phyloP scores from a whole-genome alignment of 2,113 vertebrate species.

The Alexandromys fortis region DNA sequence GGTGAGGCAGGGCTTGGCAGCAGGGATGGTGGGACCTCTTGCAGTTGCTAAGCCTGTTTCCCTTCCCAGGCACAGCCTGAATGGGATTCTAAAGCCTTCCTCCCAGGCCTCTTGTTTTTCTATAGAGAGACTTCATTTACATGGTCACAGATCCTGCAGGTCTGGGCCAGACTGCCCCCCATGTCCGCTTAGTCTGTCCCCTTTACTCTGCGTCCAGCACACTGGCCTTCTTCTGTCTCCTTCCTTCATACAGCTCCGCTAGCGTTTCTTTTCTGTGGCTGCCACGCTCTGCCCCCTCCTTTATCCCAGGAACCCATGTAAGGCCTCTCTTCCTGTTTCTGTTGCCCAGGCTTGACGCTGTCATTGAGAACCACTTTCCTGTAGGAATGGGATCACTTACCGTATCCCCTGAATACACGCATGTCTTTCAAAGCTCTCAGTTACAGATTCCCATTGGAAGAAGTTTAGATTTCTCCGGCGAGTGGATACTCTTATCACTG shows the following conservation, averaged over 20 bases:
- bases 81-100: not conserved
- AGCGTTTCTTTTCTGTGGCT: not conserved
- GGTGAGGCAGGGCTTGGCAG: not conserved
- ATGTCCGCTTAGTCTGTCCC: not conserved
- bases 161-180: not conserved
- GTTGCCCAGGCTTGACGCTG: not conserved
- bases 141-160: not conserved
- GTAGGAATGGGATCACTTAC: not conserved
- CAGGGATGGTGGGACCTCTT: not conserved
- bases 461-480: not conserved
- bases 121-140: conserved; percentile 10
- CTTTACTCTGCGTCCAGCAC: not conserved
- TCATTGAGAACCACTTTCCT: not conserved
- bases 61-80: not conserved
- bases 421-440: not conserved
- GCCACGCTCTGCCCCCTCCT: not conserved
- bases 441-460: not conserved
- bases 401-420: not conserved
- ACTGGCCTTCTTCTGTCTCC: not conserved
- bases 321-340: not conserved
- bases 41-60: conserved; percentile 49
- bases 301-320: not conserved
- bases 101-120: not conserved
- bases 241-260: not conserved
- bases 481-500: not conserved